A percentile compares a stretch with the other conserved stretches of the same genome.
These are phyloP conservation scores for Heliconius hortense DNA, from an alignment of 2,888 invertebrate species.

Conservation along the genomic window DNA sequence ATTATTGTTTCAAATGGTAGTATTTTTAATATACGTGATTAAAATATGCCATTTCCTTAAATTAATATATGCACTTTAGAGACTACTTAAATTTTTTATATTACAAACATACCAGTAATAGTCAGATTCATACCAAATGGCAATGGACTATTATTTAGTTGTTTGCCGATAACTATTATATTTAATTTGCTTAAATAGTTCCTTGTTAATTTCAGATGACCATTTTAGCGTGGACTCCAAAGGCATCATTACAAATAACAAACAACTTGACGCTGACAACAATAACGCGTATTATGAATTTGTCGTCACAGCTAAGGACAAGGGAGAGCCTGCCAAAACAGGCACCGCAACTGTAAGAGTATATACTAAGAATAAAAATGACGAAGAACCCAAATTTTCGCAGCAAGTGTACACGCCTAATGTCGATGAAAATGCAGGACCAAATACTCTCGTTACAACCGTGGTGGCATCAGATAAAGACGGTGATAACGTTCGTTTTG, in stretches of 20 bases:
- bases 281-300: slow-evolving; percentile 98
- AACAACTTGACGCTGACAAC: slow-evolving; percentile 96
- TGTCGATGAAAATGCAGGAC: slow-evolving; percentile 97
- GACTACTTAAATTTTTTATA: background rate
- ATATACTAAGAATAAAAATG: slow-evolving; percentile 99
- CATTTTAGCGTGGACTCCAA: slow-evolving; percentile 97
- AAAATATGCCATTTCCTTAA: no score
- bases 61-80: no score
- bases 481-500: slow-evolving; percentile 97
- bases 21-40: no score
- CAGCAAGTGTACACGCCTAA: slow-evolving; percentile 98
- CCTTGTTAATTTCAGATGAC: slow-evolving; percentile 85
- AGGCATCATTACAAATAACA: slow-evolving; percentile 95
- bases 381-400: slow-evolving; percentile 97
- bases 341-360: slow-evolving; percentile 96
- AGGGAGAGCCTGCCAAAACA: slow-evolving; percentile 95
- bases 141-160: background rate
- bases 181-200: background rate
- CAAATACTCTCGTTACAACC: slow-evolving; percentile 96
- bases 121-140: background rate
- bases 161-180: background rate
- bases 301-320: slow-evolving; percentile 95
- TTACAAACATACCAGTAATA: background rate
- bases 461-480: slow-evolving; percentile 98
- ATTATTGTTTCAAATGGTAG: no score